Evolutionary conservation across 2,113 vertebrate species (phyloP).

Genomic region (Callipepla californica): DNA sequence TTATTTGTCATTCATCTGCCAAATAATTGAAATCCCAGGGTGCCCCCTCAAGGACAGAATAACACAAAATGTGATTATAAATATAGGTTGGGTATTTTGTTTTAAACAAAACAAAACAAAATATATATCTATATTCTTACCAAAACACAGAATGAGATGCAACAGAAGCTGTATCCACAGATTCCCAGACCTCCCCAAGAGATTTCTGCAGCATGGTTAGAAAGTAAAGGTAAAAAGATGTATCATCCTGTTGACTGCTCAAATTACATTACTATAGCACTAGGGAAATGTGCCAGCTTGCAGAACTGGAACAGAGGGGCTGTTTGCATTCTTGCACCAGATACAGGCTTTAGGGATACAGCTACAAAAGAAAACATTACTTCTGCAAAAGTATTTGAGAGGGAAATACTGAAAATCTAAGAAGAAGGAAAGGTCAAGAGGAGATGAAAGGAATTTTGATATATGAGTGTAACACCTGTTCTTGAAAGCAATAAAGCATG

Average conservation of each 20-base stretch:
- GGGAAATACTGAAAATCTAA: neutral
- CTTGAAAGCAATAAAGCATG: neutral
- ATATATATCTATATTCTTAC: neutral
- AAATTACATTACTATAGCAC: neutral
- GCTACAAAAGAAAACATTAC: neutral
- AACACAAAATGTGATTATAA: neutral
- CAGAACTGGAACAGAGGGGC: neutral
- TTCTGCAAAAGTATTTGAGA: neutral
- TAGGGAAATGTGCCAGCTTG: neutral
- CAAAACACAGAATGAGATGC: neutral
- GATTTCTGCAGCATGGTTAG: neutral
- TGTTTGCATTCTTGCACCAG: neutral
- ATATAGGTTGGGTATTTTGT: neutral
- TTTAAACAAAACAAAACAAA: neutral
- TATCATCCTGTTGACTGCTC: neutral
- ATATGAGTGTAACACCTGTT: neutral
- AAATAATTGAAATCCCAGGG: neutral
- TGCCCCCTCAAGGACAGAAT: neutral
- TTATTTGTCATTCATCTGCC: neutral
- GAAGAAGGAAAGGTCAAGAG: neutral
- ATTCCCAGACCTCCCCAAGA: neutral
- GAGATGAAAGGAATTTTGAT: neutral
- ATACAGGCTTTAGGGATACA: neutral
- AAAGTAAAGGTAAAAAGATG: neutral
- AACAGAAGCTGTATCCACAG: accelerated